Conservation (phyloP, 2,797 vertebrate genomes). For the Microchirus variegatus region DNA sequence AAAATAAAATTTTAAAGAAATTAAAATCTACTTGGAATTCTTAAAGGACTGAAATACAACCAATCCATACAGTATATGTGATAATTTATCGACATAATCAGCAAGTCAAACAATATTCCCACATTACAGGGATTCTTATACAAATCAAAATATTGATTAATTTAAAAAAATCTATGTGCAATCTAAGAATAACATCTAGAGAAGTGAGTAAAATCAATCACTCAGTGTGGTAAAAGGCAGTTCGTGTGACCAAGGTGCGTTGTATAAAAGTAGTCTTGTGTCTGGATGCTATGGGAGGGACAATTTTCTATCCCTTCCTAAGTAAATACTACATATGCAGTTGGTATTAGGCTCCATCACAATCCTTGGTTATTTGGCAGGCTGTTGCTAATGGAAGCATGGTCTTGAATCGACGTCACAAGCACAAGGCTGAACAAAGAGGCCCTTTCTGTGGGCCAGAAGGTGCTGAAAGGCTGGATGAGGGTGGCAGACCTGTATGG, state of each 20-base stretch:
- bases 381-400: slow-evolving; percentile 76
- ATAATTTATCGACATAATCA: too few species aligned
- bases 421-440: slow-evolving; percentile 77
- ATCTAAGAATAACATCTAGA: background rate
- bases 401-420: slow-evolving; percentile 73
- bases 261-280: slow-evolving; percentile 74
- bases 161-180: background rate
- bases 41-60: background rate
- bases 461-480: slow-evolving; percentile 88
- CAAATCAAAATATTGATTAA: background rate
- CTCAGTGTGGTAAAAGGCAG: slow-evolving; percentile 53
- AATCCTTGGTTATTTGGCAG: slow-evolving; percentile 81
- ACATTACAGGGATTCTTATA: too few species aligned
- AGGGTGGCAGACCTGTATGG: slow-evolving; percentile 70
- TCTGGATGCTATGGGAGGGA: slow-evolving; percentile 62
- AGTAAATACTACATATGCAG: slow-evolving; percentile 78
- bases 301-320: slow-evolving; percentile 74
- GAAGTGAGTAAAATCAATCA: slow-evolving; percentile 57
- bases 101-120: too few species aligned
- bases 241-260: slow-evolving; percentile 55
- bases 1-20: background rate
- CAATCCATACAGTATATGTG: too few species aligned
- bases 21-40: background rate
- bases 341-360: slow-evolving; percentile 78
- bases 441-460: slow-evolving; percentile 75